A percentile compares a stretch with the other conserved stretches of the same genome.
Evolutionary conservation across 1,140 invertebrate genomes (phyloP).

Genomic region (Paracyclopina nana): DNA sequence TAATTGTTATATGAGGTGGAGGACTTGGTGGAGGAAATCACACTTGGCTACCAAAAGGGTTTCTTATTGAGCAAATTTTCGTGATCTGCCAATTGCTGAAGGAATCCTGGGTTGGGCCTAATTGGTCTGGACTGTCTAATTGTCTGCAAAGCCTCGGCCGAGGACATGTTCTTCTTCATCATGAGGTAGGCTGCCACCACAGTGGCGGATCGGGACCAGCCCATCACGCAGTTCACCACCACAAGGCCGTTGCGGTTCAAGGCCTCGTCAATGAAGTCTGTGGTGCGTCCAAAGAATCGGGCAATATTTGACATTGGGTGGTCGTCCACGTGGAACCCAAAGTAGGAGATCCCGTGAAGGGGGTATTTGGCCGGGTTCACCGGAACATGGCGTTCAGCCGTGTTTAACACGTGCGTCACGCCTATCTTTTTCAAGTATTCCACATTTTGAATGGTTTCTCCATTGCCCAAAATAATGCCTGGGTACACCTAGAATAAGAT

Average conservation of each 20-base stretch:
- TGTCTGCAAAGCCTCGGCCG: conserved; percentile 3
- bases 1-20: no score
- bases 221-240: conserved; percentile 15
- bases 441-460: conserved; percentile 12
- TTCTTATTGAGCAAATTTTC: conserved; percentile 14
- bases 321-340: conserved; percentile 16
- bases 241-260: conserved; percentile 2
- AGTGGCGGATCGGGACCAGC: conserved; percentile 15
- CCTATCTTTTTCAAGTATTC: conserved; percentile 13
- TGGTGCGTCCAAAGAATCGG: conserved; percentile 12
- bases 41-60: background rate
- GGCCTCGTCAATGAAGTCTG: conserved; percentile 12
- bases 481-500: no score
- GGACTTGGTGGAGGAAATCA: no score
- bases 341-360: conserved; percentile 13
- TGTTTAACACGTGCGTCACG: conserved; percentile 16
- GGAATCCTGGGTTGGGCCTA: conserved; percentile 14
- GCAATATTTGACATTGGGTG: conserved; percentile 10
- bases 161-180: conserved; percentile 6
- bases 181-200: conserved; percentile 13
- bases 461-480: conserved; percentile 14
- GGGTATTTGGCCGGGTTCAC: conserved; percentile 13
- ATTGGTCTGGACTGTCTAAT: conserved; percentile 15
- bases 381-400: conserved; percentile 11
- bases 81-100: conserved; percentile 15